Percentiles rank a stretch among this genome's conserved stretches.
Conservation (phyloP, 2,113 vertebrate species). For the Aphelocoma coerulescens region DNA sequence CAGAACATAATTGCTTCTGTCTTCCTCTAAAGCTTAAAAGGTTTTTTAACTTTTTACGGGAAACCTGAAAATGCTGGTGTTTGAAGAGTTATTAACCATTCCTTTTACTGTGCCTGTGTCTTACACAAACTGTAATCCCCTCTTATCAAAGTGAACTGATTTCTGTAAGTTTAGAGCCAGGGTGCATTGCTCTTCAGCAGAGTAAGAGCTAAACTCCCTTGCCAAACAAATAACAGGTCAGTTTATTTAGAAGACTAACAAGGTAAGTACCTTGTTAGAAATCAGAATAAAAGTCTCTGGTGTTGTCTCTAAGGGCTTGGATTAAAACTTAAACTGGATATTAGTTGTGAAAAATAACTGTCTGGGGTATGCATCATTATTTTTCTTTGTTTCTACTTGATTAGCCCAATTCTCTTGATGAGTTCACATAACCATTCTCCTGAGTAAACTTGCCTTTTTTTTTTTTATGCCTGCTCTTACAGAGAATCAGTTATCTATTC, state of each 20-base stretch:
- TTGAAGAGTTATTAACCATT: background rate
- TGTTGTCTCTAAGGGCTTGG: background rate
- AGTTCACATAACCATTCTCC: slow-evolving; percentile 27
- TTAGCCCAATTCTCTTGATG: background rate
- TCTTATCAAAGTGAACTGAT: background rate
- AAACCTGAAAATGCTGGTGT: background rate
- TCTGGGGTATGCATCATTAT: slow-evolving; percentile 12
- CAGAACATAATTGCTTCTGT: background rate
- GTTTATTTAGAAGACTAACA: background rate
- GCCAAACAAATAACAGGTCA: background rate
- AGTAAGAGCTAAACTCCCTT: background rate
- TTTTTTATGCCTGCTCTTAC: background rate
- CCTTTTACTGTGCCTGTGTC: background rate
- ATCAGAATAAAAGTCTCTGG: background rate
- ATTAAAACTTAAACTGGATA: slow-evolving; percentile 2
- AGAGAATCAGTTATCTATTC: background rate
- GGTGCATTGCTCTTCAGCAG: background rate
- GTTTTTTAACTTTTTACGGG: background rate
- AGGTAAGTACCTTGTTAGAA: background rate
- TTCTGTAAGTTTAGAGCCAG: background rate
- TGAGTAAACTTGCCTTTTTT: background rate
- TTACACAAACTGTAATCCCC: background rate
- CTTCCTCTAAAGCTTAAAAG: background rate
- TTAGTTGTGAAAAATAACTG: slow-evolving; percentile 30
- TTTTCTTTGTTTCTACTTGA: slow-evolving; percentile 44